Evolutionary conservation across 2,888 invertebrate genomes (phyloP), one percentile per base, ranked within the genome.

Genomic region (Cheilosia grossa): DNA sequence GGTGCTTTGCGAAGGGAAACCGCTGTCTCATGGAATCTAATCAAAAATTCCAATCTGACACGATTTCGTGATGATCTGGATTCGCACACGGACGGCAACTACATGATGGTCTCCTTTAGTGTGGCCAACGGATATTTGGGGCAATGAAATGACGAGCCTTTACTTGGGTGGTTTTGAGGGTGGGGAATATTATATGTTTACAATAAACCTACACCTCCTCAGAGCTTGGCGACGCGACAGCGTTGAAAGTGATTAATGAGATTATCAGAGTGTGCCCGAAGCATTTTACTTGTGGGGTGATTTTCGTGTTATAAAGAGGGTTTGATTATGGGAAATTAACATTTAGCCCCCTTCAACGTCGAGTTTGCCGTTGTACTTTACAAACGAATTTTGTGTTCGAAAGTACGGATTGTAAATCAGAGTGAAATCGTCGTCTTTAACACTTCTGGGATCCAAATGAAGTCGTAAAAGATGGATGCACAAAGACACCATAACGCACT

Each of bases 201-300:
- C 61, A 51, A 33, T 72, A 40, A 72, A 19, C 51, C 40, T 51
- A 49, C 49, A 72, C 30, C 72, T 51, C 51, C 17, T 27, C 17
- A 51, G 40, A 72, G n/a, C 21, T 30, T 72, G 44, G 58, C 44
- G 61, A 61, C 72, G 61, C 61, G 56, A 54, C 30, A 30, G 67
- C 33, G 30, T 42, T 72, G 53, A 72, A 53, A 58, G 53, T 72
- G 72, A 72, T 72, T 72, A 61, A 72, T 72, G 72, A 61, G 66
- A 27, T 17, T 51, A 15, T 64, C 51, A 64, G 51, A 19, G 44
- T 47, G 47, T 19, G n/a, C 2, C 2, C 1, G 3, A 47, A 47
- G 47, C 19, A 17, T 17, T 17, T 44, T n/a, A 7, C 15, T 19
- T 47, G 9, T 47, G 19, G 19, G 3, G 47, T 47, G 19, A 9